Evolutionary conservation across 2,888 invertebrate genomes (phyloP).

Genomic region (Thyatira batis): DNA sequence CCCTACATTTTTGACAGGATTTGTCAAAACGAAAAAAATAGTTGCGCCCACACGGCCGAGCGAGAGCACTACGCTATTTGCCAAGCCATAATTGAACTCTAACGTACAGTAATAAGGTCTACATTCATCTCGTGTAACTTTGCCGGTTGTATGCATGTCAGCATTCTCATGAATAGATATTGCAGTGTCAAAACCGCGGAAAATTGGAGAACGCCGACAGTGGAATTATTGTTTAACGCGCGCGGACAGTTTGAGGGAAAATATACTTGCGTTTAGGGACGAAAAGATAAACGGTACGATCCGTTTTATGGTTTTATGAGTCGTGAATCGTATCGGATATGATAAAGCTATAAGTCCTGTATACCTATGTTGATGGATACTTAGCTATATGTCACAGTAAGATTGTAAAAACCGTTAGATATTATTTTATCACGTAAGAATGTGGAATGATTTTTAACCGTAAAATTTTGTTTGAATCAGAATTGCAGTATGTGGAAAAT

Average conservation of each 20-base stretch:
- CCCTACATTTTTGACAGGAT: slow-evolving; percentile 20
- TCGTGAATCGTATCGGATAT: neutral
- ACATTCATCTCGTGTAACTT: slow-evolving; percentile 14
- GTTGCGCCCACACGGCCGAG: neutral
- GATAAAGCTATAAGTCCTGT: neutral
- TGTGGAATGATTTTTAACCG: too few relatives aligned
- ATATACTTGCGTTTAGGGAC: slow-evolving; percentile 18
- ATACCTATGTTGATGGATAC: too few relatives aligned
- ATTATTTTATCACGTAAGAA: too few relatives aligned
- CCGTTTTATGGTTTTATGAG: neutral
- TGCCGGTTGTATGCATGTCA: slow-evolving; percentile 29
- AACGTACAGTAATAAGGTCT: slow-evolving; percentile 5
- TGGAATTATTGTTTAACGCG: slow-evolving; percentile 51
- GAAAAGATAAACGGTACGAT: slow-evolving; percentile 1
- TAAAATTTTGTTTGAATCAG: too few relatives aligned
- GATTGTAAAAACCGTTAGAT: too few relatives aligned
- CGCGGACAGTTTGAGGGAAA: slow-evolving; percentile 3
- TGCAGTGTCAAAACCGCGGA: slow-evolving; percentile 69
- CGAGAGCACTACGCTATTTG: neutral
- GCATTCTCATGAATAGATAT: slow-evolving; percentile 75
- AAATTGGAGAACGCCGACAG: slow-evolving; percentile 57
- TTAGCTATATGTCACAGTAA: too few relatives aligned
- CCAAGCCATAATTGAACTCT: slow-evolving; percentile 14
- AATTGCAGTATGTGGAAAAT: too few relatives aligned
- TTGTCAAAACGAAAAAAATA: slow-evolving; percentile 25